Percentiles rank a stretch among this genome's conserved stretches.
Conservation (phyloP, 2,888 invertebrate species). For the Lasioglossum calceatum region DNA sequence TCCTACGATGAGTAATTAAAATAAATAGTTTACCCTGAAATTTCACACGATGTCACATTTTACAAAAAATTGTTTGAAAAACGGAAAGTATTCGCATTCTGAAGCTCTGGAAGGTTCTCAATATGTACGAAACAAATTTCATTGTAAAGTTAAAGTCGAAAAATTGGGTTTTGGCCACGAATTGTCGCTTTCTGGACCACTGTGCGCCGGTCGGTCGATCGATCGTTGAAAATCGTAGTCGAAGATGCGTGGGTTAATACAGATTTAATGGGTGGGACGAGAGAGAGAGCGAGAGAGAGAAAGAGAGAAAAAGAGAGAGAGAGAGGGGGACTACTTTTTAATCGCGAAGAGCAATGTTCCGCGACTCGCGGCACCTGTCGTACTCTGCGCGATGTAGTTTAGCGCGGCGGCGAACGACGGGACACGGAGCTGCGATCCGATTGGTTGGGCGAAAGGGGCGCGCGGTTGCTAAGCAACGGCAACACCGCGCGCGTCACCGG, state of each 20-base stretch:
- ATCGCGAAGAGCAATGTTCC: constrained; percentile 53
- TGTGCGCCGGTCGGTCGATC: constrained; percentile 14
- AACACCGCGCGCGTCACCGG: constrained; percentile 76
- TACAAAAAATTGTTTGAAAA: too few species aligned
- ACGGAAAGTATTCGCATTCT: too few species aligned
- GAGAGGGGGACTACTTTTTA: constrained; percentile 58
- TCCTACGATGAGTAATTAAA: too few species aligned
- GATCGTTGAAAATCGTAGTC: constrained; percentile 35
- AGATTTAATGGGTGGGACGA: constrained; percentile 24
- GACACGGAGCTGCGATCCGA: constrained; percentile 21
- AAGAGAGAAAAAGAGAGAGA: background rate
- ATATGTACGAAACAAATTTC: too few species aligned
- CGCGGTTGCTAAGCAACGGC: constrained; percentile 78
- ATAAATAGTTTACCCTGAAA: too few species aligned
- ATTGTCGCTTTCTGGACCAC: background rate
- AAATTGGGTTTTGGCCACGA: background rate
- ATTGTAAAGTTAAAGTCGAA: background rate
- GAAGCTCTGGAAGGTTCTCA: too few species aligned
- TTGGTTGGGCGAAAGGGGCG: constrained; percentile 67
- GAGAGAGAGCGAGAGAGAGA: background rate
- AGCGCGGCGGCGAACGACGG: constrained; percentile 40
- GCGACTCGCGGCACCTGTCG: constrained; percentile 65
- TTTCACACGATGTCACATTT: too few species aligned
- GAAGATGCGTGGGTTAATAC: constrained; percentile 33
- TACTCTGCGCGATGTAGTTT: constrained; percentile 57